Conservation (phyloP, 1,140 invertebrate species). For the Nymphalis io region DNA sequence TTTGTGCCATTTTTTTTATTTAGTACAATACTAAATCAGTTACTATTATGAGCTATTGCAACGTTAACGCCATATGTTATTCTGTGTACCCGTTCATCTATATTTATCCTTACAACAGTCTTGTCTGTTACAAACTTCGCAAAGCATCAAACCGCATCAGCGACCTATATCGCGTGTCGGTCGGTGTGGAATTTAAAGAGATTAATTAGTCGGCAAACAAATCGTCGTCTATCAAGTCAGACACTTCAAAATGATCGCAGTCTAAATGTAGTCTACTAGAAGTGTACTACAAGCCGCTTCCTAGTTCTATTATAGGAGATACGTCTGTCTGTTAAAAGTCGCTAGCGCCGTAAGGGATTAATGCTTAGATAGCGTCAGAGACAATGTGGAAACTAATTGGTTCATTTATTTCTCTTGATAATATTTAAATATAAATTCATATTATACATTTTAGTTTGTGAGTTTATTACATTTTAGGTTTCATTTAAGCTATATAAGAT, state of each 20-base stretch:
- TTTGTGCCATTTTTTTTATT: no score
- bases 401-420: no score
- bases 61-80: no score
- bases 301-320: conserved; percentile 41
- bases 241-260: conserved; percentile 34
- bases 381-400: not conserved
- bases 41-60: no score
- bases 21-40: no score
- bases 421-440: no score
- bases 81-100: not conserved
- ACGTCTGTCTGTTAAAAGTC: conserved; percentile 24
- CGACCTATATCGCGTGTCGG: not conserved
- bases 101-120: conserved; percentile 2
- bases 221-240: conserved; percentile 39
- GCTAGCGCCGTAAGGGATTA: conserved; percentile 5
- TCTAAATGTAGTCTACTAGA: conserved; percentile 35
- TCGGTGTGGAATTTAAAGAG: conserved; percentile 35
- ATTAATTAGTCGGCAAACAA: conserved; percentile 44
- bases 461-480: no score
- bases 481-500: no score
- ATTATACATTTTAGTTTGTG: no score
- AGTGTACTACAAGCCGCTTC: conserved; percentile 36
- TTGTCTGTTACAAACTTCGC: not conserved
- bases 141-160: not conserved
- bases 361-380: not conserved